phyloP scores from a whole-genome alignment of 2,113 vertebrate species.

The Tilapia sparmanii region DNA sequence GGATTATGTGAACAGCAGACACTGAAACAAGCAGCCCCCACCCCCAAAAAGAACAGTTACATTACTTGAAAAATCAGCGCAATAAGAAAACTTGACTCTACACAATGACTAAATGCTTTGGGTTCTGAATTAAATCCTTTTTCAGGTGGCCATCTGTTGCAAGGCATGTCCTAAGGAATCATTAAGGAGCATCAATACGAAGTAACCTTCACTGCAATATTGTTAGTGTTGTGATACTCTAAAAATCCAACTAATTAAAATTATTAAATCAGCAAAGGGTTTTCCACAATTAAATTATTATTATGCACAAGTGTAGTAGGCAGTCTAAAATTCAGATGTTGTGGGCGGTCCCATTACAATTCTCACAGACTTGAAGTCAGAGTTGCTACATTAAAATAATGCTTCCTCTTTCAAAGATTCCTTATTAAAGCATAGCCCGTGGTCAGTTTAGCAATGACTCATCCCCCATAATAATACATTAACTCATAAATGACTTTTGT shows the following conservation, averaged over 20 bases:
- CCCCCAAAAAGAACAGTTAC: background rate
- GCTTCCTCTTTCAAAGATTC: conserved; percentile 1
- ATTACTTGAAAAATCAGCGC: background rate
- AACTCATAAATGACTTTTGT: background rate
- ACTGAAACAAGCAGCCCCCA: background rate
- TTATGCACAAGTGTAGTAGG: background rate
- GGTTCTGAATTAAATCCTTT: background rate
- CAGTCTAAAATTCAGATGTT: background rate
- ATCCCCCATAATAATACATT: background rate
- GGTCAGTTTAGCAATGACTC: background rate
- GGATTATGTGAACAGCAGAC: background rate
- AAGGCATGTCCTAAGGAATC: conserved; percentile 10
- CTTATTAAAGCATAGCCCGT: background rate
- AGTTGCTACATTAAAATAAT: background rate
- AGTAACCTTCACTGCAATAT: background rate
- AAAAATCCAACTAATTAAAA: background rate
- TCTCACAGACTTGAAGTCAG: background rate
- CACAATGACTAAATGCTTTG: background rate
- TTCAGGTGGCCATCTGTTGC: conserved; percentile 33
- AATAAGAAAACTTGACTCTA: background rate
- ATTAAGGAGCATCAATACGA: conserved; percentile 12
- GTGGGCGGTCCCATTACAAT: background rate
- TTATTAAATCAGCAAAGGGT: background rate
- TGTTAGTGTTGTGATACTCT: background rate
- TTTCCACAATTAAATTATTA: background rate